These are phyloP conservation scores for Mamestra configurata DNA, from an alignment of 1,140 invertebrate species.

Conservation along the genomic window DNA sequence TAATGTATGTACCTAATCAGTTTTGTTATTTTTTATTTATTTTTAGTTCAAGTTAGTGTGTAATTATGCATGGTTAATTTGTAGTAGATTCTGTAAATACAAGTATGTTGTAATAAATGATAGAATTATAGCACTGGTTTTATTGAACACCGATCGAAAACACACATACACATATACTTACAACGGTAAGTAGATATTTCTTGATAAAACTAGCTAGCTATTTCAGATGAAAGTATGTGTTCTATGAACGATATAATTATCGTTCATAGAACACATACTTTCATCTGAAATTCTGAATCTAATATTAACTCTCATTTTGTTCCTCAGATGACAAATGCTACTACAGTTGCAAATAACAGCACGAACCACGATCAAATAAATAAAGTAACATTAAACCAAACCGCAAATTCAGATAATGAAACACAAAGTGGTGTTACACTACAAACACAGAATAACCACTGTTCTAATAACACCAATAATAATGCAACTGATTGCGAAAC, in stretches of 20 bases:
- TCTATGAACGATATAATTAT: too few species aligned
- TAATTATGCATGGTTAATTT: constrained; percentile 44
- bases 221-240: neutral
- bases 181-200: constrained; percentile 28
- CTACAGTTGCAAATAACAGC: constrained; percentile 15
- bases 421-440: constrained; percentile 20
- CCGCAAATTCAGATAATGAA: constrained; percentile 5
- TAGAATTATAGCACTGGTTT: constrained; percentile 50
- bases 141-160: constrained; percentile 26
- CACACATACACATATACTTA: neutral
- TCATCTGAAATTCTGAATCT: neutral
- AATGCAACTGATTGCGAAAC: constrained; percentile 2
- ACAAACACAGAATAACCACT: neutral
- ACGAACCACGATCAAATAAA: constrained; percentile 8
- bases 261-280: too few species aligned
- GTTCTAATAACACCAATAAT: constrained; percentile 28
- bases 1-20: constrained; percentile 22
- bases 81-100: constrained; percentile 58
- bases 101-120: constrained; percentile 53
- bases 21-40: constrained; percentile 52
- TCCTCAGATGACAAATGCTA: constrained; percentile 49
- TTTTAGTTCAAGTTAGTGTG: constrained; percentile 43
- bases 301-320: neutral
- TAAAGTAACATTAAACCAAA: constrained; percentile 29
- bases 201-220: neutral